These are phyloP conservation scores for Nymphalis io DNA, from an alignment of 1,140 invertebrate species.

Conservation along the genomic window DNA sequence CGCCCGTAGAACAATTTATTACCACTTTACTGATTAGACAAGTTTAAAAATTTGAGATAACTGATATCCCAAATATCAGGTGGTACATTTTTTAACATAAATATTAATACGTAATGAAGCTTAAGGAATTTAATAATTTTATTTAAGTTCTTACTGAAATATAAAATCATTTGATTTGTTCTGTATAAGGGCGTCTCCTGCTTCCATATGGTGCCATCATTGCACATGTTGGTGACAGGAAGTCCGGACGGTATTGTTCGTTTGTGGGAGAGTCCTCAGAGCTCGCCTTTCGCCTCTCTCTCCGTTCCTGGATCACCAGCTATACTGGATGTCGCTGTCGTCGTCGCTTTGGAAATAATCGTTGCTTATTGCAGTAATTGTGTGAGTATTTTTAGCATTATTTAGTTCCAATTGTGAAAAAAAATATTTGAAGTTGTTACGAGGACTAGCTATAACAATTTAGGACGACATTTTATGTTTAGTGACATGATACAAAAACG, in stretches of 20 bases:
- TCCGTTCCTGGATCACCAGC: slow-evolving; percentile 48
- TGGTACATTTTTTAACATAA: too few relatives aligned
- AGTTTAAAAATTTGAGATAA: too few relatives aligned
- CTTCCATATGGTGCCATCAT: slow-evolving; percentile 66
- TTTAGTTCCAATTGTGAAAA: too few relatives aligned
- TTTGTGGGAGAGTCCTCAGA: slow-evolving; percentile 77
- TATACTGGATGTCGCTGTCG: slow-evolving; percentile 74
- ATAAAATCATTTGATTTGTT: too few relatives aligned
- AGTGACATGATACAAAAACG: neutral
- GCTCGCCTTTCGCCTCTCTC: slow-evolving; percentile 51
- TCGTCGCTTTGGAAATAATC: slow-evolving; percentile 65
- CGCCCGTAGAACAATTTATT: too few relatives aligned
- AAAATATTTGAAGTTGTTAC: too few relatives aligned
- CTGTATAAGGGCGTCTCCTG: slow-evolving; percentile 77
- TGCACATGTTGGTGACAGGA: slow-evolving; percentile 78
- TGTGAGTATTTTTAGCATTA: slow-evolving; percentile 59
- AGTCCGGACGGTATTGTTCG: slow-evolving; percentile 71
- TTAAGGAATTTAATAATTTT: too few relatives aligned
- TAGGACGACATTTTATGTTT: neutral
- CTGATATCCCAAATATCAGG: too few relatives aligned
- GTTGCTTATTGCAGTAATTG: slow-evolving; percentile 77
- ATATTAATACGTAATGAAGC: too few relatives aligned
- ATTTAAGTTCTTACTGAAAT: too few relatives aligned
- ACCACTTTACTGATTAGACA: too few relatives aligned
- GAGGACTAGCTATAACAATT: too few relatives aligned